These are phyloP conservation scores for Meiosimyza decipiens DNA, from an alignment of 2,888 invertebrate genomes.

Conservation along the genomic window DNA sequence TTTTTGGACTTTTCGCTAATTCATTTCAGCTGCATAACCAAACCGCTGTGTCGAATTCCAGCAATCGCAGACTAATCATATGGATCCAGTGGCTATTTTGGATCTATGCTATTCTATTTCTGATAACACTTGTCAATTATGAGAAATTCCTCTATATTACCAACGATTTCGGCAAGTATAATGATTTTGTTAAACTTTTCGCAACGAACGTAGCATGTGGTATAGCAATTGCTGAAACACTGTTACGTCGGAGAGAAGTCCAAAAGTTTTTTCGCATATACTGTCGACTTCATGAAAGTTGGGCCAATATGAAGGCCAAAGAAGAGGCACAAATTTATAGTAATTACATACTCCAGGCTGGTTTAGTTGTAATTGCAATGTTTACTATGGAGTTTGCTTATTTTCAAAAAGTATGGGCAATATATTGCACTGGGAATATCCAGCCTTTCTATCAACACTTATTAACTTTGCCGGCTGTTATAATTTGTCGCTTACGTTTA, in stretches of 20 bases:
- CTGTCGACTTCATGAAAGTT: background rate
- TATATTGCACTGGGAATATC: too few species aligned
- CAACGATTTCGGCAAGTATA: background rate
- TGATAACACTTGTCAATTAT: background rate
- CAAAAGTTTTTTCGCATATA: background rate
- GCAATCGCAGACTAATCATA: background rate
- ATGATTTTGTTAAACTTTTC: background rate
- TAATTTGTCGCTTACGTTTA: background rate
- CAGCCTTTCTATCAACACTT: background rate
- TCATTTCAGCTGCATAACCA: background rate
- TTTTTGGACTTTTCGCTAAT: too few species aligned
- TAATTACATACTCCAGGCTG: background rate
- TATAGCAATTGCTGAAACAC: background rate
- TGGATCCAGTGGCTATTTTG: background rate
- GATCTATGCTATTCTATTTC: background rate
- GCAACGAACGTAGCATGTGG: background rate
- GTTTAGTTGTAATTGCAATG: too few species aligned
- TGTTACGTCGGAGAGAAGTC: background rate
- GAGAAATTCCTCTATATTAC: background rate
- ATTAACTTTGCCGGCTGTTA: background rate
- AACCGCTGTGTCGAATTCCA: background rate
- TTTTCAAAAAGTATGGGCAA: too few species aligned
- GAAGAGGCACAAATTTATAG: background rate
- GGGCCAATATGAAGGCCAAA: background rate
- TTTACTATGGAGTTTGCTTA: too few species aligned